Conservation (phyloP, 2,888 invertebrate species). For the Caenorhabditis sp. region DNA sequence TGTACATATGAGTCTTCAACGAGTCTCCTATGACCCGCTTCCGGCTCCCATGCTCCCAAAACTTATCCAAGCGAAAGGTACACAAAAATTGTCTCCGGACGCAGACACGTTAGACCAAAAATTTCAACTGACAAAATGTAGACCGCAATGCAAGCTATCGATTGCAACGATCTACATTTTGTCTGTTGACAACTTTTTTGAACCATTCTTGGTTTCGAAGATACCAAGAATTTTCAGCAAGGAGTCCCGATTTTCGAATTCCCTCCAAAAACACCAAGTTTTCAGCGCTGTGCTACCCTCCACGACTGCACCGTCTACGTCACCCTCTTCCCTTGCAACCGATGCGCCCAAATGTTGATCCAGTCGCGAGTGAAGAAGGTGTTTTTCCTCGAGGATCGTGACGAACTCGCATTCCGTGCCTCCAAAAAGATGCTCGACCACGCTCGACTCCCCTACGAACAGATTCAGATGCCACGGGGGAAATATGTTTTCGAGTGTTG, state of each 20-base stretch:
- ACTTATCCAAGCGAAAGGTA: no score
- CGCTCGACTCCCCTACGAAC: constrained; percentile 52
- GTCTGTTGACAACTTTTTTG: no score
- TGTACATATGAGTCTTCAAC: no score
- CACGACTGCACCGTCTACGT: constrained; percentile 91
- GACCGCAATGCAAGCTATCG: no score
- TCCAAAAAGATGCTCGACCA: constrained; percentile 66
- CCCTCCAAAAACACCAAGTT: neutral
- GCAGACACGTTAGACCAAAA: no score
- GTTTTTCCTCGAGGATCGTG: constrained; percentile 63
- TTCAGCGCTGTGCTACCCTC: constrained; percentile 85
- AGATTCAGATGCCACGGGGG: constrained; percentile 31
- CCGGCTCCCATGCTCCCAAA: no score
- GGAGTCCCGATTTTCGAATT: neutral
- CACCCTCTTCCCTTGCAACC: constrained; percentile 95
- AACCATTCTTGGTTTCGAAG: no score
- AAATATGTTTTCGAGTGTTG: constrained; percentile 23
- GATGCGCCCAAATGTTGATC: constrained; percentile 91
- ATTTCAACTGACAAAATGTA: no score
- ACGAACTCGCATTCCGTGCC: constrained; percentile 52
- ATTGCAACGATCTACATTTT: no score
- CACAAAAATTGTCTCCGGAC: no score
- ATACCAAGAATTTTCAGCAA: no score
- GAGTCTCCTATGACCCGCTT: no score
- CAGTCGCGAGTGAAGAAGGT: constrained; percentile 64